Evolutionary conservation across 1,140 invertebrate species (phyloP).

Genomic region (Dryas iulia): DNA sequence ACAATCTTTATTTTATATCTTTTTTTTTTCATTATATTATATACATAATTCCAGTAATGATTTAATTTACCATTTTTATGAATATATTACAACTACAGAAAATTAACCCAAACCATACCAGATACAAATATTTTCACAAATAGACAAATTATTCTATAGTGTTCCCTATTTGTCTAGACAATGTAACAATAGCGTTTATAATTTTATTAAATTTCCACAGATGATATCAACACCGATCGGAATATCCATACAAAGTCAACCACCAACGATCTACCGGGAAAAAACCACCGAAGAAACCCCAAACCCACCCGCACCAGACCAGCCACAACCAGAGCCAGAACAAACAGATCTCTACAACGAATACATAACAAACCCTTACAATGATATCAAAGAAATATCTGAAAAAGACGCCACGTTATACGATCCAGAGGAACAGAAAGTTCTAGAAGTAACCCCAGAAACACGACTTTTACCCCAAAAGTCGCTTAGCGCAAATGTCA

Average conservation of each 20-base stretch:
- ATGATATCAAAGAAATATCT: slow-evolving; percentile 53
- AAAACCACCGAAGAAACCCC: slow-evolving; percentile 38
- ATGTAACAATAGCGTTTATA: no score
- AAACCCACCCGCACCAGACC: slow-evolving; percentile 32
- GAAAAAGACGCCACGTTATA: slow-evolving; percentile 53
- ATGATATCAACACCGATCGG: slow-evolving; percentile 84
- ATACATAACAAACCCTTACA: slow-evolving; percentile 81
- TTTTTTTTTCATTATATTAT: no score
- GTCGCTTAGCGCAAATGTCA: slow-evolving; percentile 70
- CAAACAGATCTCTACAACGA: slow-evolving; percentile 78
- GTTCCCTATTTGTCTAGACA: no score
- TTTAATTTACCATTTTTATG: no score
- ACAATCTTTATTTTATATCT: no score
- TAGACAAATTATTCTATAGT: no score
- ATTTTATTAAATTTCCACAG: slow-evolving; percentile 55
- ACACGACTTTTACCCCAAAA: slow-evolving; percentile 46
- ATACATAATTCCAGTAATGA: no score
- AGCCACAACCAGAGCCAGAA: slow-evolving; percentile 29
- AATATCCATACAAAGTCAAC: slow-evolving; percentile 68
- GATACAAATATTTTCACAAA: no score
- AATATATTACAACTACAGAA: no score
- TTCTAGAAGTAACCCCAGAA: slow-evolving; percentile 10
- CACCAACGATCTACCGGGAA: slow-evolving; percentile 39
- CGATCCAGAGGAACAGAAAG: slow-evolving; percentile 46
- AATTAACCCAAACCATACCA: no score